These are phyloP conservation scores for Muricea muricata DNA, from an alignment of 92 coral and sea anemone species.

Conservation along the genomic window DNA sequence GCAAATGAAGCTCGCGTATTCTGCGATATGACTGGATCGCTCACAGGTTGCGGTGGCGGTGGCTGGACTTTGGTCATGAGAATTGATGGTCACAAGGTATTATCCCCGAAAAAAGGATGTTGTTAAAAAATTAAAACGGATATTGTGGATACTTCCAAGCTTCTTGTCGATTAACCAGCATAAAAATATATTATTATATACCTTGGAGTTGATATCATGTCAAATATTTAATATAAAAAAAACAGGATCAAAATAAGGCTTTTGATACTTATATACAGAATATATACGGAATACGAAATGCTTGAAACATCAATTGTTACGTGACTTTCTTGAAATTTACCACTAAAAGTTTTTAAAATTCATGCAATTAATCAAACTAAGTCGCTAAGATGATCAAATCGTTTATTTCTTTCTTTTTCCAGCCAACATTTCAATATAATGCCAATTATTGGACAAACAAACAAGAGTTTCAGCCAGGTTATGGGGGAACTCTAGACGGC, in stretches of 20 bases:
- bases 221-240: too few species aligned
- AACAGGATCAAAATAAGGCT: too few species aligned
- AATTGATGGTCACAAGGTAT: conserved; percentile 15
- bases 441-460: neutral
- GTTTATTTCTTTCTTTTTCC: neutral
- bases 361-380: neutral
- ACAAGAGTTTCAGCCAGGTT: neutral
- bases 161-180: neutral
- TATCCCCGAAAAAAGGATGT: neutral
- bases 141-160: too few species aligned
- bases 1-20: conserved; percentile 1
- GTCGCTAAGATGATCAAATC: neutral
- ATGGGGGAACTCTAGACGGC: neutral
- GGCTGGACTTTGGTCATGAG: conserved; percentile 41
- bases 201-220: too few species aligned
- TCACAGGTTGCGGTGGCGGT: conserved; percentile 9
- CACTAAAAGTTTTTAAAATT: neutral
- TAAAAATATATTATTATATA: too few species aligned
- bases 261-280: too few species aligned
- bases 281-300: too few species aligned
- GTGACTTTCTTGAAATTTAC: too few species aligned
- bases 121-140: too few species aligned
- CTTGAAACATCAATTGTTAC: too few species aligned
- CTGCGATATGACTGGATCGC: conserved; percentile 28
- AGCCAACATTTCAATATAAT: conserved; percentile 7